phyloP scores from a whole-genome alignment of 2,888 invertebrate species.

The Cephus pygmeus region DNA sequence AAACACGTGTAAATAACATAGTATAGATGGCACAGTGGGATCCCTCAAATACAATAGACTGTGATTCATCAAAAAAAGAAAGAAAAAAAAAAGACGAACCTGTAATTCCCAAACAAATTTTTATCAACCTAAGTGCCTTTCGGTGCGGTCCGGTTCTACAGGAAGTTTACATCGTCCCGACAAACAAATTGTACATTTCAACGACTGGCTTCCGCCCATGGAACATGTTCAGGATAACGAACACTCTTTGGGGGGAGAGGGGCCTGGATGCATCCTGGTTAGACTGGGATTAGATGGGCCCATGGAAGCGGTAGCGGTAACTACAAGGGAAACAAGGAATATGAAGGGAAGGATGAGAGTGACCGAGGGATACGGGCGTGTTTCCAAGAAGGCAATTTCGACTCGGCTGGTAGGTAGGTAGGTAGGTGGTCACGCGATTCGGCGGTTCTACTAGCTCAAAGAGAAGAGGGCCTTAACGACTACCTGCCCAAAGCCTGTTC shows the following conservation, averaged over 20 bases:
- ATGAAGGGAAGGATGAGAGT: not conserved
- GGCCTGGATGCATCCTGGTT: not conserved
- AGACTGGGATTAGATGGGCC: not conserved
- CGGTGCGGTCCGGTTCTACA: not conserved
- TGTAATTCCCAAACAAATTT: not conserved
- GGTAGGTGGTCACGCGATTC: conserved; percentile 54
- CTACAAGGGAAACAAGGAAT: conserved; percentile 36
- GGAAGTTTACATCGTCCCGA: not conserved
- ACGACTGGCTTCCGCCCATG: not conserved
- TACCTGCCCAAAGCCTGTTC: conserved; percentile 30
- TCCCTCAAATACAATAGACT: not conserved
- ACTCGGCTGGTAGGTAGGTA: conserved; percentile 52
- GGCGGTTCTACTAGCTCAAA: conserved; percentile 29
- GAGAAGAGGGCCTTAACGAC: conserved; percentile 34
- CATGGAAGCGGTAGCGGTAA: conserved; percentile 26
- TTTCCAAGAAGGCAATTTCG: conserved; percentile 57
- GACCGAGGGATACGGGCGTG: not conserved
- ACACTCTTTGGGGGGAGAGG: not conserved
- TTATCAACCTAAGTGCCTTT: not conserved
- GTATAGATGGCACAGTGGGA: not conserved
- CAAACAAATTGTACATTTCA: not conserved
- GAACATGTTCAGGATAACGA: not conserved
- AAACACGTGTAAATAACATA: not conserved
- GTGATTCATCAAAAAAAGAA: not conserved
- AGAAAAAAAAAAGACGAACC: not conserved